Evolutionary conservation across 2,113 vertebrate genomes (phyloP).

Genomic region (Holacanthus passer): DNA sequence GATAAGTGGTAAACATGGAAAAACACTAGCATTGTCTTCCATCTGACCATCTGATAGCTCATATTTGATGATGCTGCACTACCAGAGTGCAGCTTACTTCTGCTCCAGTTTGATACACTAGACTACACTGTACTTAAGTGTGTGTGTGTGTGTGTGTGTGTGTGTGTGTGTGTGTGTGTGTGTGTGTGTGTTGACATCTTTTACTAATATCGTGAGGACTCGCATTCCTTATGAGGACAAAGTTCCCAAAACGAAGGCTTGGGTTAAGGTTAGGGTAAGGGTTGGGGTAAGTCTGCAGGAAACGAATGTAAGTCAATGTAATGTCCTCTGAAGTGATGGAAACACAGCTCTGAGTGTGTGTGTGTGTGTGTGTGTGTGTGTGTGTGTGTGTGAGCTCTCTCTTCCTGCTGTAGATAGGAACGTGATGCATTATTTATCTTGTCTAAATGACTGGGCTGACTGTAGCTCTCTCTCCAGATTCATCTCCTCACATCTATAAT

Average conservation of each 20-base stretch:
- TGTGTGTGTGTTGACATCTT: conserved; percentile 16
- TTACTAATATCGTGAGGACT: no score
- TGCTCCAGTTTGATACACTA: conserved; percentile 47
- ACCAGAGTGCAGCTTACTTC: conserved; percentile 24
- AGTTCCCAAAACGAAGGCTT: no score
- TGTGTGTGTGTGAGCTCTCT: conserved; percentile 7
- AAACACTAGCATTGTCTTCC: not conserved
- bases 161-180: not conserved
- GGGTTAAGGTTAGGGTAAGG: no score
- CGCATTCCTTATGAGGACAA: no score
- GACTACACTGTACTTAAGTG: conserved; percentile 29
- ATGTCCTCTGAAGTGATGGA: no score
- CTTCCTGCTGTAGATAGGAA: conserved; percentile 57
- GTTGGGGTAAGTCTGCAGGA: no score
- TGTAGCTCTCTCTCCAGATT: conserved; percentile 44
- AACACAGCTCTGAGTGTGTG: not conserved
- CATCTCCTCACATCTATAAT: conserved; percentile 2
- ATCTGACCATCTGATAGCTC: conserved; percentile 22
- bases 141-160: conserved; percentile 6
- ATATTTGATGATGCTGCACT: conserved; percentile 29
- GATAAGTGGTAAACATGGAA: not conserved
- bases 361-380: not conserved
- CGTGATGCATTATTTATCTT: conserved; percentile 71
- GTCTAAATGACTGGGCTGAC: conserved; percentile 54
- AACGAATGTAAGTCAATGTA: no score